Evolutionary conservation across 37 sponge, comb jelly and placozoan genomes (phyloP).

Genomic region (Lycopodina hypogea): DNA sequence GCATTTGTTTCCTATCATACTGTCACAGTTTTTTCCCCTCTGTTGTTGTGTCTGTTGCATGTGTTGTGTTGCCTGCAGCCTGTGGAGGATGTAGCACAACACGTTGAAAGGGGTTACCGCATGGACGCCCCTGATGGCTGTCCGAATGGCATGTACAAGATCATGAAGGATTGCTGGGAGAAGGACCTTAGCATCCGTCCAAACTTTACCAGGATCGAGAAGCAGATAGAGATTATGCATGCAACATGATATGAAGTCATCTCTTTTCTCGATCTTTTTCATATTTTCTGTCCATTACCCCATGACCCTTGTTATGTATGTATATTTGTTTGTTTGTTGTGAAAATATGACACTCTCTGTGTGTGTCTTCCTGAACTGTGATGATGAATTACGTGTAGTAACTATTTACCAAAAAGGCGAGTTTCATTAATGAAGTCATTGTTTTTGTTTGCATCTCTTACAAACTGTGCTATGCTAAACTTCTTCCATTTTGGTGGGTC

Average conservation of each 20-base stretch:
- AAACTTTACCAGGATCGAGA: constrained; percentile 63
- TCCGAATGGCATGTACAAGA: constrained; percentile 68
- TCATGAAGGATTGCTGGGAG: constrained; percentile 90
- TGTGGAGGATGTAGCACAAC: constrained; percentile 48
- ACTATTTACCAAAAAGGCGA: background rate
- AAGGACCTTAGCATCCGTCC: constrained; percentile 71
- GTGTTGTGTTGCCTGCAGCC: constrained; percentile 26
- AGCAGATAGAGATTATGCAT: constrained; percentile 9
- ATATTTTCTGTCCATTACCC: background rate
- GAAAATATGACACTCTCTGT: background rate
- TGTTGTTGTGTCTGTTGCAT: too few relatives aligned
- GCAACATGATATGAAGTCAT: background rate
- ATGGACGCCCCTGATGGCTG: constrained; percentile 94
- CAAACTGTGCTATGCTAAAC: background rate
- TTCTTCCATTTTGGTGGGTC: too few relatives aligned
- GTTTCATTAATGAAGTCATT: background rate
- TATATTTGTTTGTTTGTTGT: background rate
- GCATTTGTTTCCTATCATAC: too few relatives aligned
- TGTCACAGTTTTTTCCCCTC: too few relatives aligned
- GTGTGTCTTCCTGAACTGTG: background rate
- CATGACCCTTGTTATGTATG: background rate
- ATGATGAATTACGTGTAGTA: background rate
- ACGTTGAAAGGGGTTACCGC: constrained; percentile 83
- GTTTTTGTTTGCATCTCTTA: background rate
- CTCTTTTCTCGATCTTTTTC: background rate